A percentile compares a stretch with the other conserved stretches of the same genome.
Conservation (phyloP, 1,140 invertebrate genomes). For the Papilio polytes region DNA sequence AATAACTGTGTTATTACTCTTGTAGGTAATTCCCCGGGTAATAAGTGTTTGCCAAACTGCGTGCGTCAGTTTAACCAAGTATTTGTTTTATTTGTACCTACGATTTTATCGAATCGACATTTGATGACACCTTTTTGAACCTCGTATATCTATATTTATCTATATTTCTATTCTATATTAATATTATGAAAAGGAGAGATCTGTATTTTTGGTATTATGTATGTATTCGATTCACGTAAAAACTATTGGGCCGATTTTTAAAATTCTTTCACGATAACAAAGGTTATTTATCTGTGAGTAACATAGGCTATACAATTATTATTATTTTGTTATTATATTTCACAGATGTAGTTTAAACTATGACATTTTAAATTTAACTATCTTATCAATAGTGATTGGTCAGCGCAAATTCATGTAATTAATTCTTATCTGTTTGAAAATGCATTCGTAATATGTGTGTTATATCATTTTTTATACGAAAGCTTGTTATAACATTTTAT, state of each 20-base stretch:
- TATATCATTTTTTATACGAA: not conserved
- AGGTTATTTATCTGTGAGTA: too few species aligned
- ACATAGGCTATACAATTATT: too few species aligned
- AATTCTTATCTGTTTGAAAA: not conserved
- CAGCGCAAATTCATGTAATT: not conserved
- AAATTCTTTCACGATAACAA: too few species aligned
- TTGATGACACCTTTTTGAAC: too few species aligned
- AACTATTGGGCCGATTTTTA: too few species aligned
- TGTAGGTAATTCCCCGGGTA: not conserved
- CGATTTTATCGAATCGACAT: too few species aligned
- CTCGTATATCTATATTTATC: too few species aligned
- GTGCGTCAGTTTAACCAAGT: not conserved
- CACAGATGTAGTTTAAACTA: not conserved
- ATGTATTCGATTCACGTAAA: too few species aligned
- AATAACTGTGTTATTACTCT: not conserved
- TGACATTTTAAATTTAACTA: conserved; percentile 1
- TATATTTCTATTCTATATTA: too few species aligned
- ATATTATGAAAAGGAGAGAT: too few species aligned
- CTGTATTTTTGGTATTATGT: too few species aligned
- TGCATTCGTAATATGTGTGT: not conserved
- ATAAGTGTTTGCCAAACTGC: not conserved
- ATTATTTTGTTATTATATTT: too few species aligned
- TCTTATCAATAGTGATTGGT: not conserved
- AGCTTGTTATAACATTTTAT: not conserved
- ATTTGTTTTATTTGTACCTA: not conserved